Base-by-base conservation (phyloP, 30 jellyfish, hydroid and myxozoan genomes). In the Sanderia malayensis region DNA sequence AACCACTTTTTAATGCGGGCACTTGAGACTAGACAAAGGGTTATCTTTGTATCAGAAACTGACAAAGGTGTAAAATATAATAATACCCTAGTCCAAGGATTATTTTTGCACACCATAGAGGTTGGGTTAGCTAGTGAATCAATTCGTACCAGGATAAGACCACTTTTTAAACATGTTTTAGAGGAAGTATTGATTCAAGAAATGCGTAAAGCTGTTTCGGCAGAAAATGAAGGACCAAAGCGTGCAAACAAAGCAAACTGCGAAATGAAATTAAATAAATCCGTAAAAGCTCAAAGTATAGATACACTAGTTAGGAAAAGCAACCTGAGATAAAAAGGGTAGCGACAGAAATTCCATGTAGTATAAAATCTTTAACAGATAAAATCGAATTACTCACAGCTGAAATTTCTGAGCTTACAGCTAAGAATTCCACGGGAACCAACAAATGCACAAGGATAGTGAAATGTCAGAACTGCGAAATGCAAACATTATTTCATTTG, bases 71-170 rank as follows among this genome's bases (percentile, higher is more conserved):
- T 31, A 15, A 68, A 74, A 18, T 74, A 74, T 17, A 61, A 74
- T 33, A 66, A 75, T 30, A 33, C 75, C 1, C 34, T 73, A 58
- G 86, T 73, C 26, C 86, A 73, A 73, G 76, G 69, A 67, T 15
- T 73, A 44, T 57, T 74, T 74, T 45, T 74, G 77, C 86, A 61
- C 33, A 58, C 86, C 58, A 33, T 74, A 59, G 86, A 74, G 58
- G 77, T 41, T 44, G 86, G 86, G 33, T 44, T 72, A 33, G 2
- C 31, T 32, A 46, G 57, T 3, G 74, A 72, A 31, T 64, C 73
- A 19, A 72, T 72, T 18, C 65, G 44, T 32, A 72, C 74, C 62
- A 53, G 31, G 46, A 53, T 72, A 31, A 63, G 84, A 46, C 65
- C 84, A 17, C 31, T 8, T 47, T 58, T 72, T 18, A 29, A 52